Evolutionary conservation across 2,797 vertebrate species (phyloP).

Genomic region (Cottoperca gobio): DNA sequence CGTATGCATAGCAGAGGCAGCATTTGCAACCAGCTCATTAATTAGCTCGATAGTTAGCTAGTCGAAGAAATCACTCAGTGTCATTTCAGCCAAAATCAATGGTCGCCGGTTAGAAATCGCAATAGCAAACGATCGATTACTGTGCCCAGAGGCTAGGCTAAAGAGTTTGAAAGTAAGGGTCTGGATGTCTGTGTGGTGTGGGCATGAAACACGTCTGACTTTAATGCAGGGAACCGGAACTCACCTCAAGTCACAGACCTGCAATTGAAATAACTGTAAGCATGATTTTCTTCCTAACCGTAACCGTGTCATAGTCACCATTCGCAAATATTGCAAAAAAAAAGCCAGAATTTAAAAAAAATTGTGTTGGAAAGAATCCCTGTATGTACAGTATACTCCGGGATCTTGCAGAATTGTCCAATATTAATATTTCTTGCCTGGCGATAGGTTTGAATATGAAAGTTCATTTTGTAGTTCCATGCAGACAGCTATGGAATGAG

Average conservation of each 20-base stretch:
- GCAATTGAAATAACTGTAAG: background rate
- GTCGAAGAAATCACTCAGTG: background rate
- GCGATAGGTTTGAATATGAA: background rate
- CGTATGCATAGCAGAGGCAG: background rate
- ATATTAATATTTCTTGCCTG: background rate
- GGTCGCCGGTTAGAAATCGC: background rate
- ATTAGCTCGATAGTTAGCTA: too few relatives aligned
- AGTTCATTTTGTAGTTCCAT: slow-evolving; percentile 12
- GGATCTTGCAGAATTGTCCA: background rate
- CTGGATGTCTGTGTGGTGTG: slow-evolving; percentile 11
- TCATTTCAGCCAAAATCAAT: background rate
- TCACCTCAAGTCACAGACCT: background rate
- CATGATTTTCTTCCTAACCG: background rate
- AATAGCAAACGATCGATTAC: slow-evolving; percentile 31
- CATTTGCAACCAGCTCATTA: background rate
- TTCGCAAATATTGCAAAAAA: background rate
- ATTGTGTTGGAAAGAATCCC: background rate
- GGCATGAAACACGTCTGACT: slow-evolving; percentile 8
- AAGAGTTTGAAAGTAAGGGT: slow-evolving; percentile 5
- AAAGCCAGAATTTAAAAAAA: background rate
- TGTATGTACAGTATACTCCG: background rate
- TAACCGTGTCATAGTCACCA: background rate
- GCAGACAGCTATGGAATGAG: slow-evolving; percentile 16
- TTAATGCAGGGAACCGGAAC: background rate
- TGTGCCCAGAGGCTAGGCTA: background rate